Evolutionary conservation across 2,113 vertebrate genomes (phyloP).

Genomic region (Stegastes partitus): DNA sequence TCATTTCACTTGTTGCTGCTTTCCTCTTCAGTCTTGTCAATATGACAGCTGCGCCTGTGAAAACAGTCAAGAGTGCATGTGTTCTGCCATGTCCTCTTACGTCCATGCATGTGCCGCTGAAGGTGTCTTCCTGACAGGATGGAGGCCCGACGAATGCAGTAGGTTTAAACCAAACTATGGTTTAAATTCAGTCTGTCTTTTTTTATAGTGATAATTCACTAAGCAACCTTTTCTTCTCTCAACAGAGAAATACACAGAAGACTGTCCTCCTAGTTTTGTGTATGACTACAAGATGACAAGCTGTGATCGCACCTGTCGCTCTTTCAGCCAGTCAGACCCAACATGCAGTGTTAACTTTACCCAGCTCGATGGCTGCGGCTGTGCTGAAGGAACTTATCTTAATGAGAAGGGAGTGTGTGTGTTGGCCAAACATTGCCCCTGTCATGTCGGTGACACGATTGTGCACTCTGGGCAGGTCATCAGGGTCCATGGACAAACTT

Average conservation of each 20-base stretch:
- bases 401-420: slow-evolving; percentile 87
- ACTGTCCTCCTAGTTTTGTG: slow-evolving; percentile 86
- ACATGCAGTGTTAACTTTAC: slow-evolving; percentile 85
- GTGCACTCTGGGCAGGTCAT: slow-evolving; percentile 74
- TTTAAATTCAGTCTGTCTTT: neutral
- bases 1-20: neutral
- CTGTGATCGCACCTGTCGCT: slow-evolving; percentile 89
- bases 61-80: slow-evolving; percentile 90
- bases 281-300: slow-evolving; percentile 83
- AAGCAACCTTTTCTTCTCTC: slow-evolving; percentile 1
- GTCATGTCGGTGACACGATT: slow-evolving; percentile 80
- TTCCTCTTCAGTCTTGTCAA: slow-evolving; percentile 87
- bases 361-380: slow-evolving; percentile 91
- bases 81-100: slow-evolving; percentile 89
- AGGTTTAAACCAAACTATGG: slow-evolving; percentile 52
- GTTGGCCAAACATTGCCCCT: slow-evolving; percentile 84
- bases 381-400: slow-evolving; percentile 86
- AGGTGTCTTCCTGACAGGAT: slow-evolving; percentile 83
- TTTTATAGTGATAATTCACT: neutral
- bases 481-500: slow-evolving; percentile 80
- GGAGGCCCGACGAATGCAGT: slow-evolving; percentile 85
- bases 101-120: slow-evolving; percentile 87
- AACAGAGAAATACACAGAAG: slow-evolving; percentile 84
- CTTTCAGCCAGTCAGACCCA: slow-evolving; percentile 85
- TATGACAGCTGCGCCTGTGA: slow-evolving; percentile 92